Percentiles rank a stretch among this genome's conserved stretches.
These are phyloP conservation scores for Scomber scombrus DNA, from an alignment of 2,113 vertebrate genomes.

Conservation along the genomic window DNA sequence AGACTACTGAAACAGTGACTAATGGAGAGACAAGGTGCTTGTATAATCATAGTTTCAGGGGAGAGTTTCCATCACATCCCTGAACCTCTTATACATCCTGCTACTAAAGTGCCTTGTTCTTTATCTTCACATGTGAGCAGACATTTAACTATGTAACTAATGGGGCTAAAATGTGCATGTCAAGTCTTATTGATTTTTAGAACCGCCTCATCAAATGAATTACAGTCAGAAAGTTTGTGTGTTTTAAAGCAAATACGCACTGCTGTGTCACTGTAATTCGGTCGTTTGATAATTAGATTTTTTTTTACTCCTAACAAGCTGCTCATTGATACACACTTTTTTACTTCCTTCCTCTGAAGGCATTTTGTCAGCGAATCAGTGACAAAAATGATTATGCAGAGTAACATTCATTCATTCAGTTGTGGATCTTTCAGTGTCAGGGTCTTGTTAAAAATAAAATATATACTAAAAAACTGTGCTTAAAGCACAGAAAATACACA, in stretches of 20 bases:
- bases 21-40: conserved; percentile 63
- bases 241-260: conserved; percentile 9
- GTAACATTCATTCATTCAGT: neutral
- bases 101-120: conserved; percentile 13
- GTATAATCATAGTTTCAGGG: conserved; percentile 56
- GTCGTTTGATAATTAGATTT: neutral
- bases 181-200: conserved; percentile 19
- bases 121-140: conserved; percentile 29
- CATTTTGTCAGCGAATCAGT: neutral
- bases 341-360: neutral
- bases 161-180: neutral
- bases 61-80: conserved; percentile 38
- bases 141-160: conserved; percentile 46
- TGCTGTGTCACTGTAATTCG: neutral
- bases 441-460: neutral
- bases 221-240: neutral
- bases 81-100: conserved; percentile 45
- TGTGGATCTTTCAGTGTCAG: neutral
- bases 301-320: too few species aligned
- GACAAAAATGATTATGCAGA: neutral
- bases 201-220: conserved; percentile 29
- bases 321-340: neutral
- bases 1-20: conserved; percentile 3
- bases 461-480: neutral
- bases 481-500: neutral